Percentiles rank a stretch among this genome's conserved stretches.
Conservation (phyloP, 2,113 vertebrate genomes). For the Craseonycteris thonglongyai region DNA sequence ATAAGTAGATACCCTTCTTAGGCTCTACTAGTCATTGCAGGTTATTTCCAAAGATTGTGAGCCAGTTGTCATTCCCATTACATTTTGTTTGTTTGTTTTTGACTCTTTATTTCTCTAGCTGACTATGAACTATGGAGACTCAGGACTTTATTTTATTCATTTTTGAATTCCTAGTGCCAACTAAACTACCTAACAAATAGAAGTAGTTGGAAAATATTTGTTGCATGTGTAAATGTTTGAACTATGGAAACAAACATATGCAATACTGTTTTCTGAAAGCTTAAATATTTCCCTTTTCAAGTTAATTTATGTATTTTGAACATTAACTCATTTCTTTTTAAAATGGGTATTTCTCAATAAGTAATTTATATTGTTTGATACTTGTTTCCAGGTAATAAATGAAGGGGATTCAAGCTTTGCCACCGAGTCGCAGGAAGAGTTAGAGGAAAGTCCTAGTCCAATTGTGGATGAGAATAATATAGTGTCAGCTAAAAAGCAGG, state of each 20-base stretch:
- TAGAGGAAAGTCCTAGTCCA: constrained; percentile 67
- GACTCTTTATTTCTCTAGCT: neutral
- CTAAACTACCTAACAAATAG: neutral
- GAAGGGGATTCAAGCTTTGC: constrained; percentile 73
- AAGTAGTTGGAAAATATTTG: neutral
- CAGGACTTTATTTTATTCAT: neutral
- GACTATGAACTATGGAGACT: neutral
- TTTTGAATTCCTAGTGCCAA: neutral
- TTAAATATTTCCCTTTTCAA: neutral
- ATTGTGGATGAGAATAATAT: constrained; percentile 57
- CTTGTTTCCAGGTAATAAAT: constrained; percentile 74
- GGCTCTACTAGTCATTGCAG: neutral
- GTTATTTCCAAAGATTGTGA: neutral
- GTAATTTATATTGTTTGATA: constrained; percentile 20
- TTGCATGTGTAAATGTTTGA: neutral
- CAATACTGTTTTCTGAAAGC: neutral
- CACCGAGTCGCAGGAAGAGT: constrained; percentile 66
- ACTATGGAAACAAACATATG: neutral
- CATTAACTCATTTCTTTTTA: neutral
- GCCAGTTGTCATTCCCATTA: neutral
- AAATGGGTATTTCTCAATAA: neutral
- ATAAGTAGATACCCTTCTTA: neutral
- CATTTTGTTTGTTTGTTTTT: neutral
- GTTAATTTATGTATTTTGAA: neutral
- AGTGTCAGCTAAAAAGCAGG: constrained; percentile 68